Conservation (phyloP, 35 echinoderm and acorn worm genomes). For the Apostichopus californicus region DNA sequence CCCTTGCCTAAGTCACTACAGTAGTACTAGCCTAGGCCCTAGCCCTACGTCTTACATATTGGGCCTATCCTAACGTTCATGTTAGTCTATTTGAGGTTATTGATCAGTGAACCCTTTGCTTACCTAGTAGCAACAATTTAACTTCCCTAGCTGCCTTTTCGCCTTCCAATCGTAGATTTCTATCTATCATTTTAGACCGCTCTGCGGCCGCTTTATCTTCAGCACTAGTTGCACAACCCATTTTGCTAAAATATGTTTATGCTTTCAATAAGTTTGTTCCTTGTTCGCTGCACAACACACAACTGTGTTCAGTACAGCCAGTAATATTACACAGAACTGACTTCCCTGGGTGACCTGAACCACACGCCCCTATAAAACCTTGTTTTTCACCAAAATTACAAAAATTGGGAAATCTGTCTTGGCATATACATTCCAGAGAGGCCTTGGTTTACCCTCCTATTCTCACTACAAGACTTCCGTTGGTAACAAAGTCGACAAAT, state of each 20-base stretch:
- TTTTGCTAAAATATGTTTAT: constrained; percentile 52
- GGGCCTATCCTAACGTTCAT: no score
- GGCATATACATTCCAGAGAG: constrained; percentile 4
- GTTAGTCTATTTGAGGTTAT: neutral
- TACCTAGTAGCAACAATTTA: constrained; percentile 99
- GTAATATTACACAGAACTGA: constrained; percentile 22
- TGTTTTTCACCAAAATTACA: neutral
- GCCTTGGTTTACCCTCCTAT: neutral
- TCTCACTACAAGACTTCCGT: neutral
- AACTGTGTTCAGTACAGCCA: constrained; percentile 52
- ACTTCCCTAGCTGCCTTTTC: constrained; percentile 99
- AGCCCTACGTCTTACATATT: no score
- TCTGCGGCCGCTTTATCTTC: constrained; percentile 99
- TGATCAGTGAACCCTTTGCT: constrained; percentile 11
- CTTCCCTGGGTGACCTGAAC: constrained; percentile 45
- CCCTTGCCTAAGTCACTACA: no score
- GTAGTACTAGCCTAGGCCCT: no score
- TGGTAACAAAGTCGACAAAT: neutral
- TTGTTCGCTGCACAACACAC: constrained; percentile 28
- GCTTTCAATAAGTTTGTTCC: neutral
- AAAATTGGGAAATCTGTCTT: neutral
- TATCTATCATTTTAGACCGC: constrained; percentile 98
- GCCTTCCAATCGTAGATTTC: constrained; percentile 97
- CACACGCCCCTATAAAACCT: constrained; percentile 24
- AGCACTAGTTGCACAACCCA: constrained; percentile 99